A percentile compares a stretch with the other conserved stretches of the same genome.
Conservation (phyloP, 2,888 invertebrate species). For the Drosophila testacea region DNA sequence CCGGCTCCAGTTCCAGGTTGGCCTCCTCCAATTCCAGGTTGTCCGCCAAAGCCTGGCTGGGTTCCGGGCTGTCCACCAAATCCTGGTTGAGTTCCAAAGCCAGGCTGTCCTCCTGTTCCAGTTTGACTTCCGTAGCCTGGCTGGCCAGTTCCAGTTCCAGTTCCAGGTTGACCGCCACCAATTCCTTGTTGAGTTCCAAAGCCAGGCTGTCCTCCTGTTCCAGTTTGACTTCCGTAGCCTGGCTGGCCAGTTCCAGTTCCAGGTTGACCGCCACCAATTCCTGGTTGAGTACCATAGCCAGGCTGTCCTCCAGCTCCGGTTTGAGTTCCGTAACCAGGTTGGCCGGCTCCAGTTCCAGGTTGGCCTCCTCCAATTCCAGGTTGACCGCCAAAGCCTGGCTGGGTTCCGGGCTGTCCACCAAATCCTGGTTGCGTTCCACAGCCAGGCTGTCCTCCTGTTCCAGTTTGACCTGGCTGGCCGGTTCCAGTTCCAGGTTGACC, state of each 20-base stretch:
- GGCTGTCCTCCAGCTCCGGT: not conserved
- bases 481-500: slow-evolving; percentile 25
- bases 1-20: slow-evolving; percentile 20
- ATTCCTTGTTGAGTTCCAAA: slow-evolving; percentile 6
- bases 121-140: slow-evolving; percentile 15
- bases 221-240: slow-evolving; percentile 22
- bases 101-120: slow-evolving; percentile 25
- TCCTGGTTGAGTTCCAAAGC: slow-evolving; percentile 16
- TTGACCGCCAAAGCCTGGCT: slow-evolving; percentile 34
- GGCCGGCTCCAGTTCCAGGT: slow-evolving; percentile 21
- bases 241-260: slow-evolving; percentile 14
- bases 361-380: slow-evolving; percentile 23
- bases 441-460: slow-evolving; percentile 26
- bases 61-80: slow-evolving; percentile 36
- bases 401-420: slow-evolving; percentile 17
- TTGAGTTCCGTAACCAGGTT: slow-evolving; percentile 22
- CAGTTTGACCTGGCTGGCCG: not conserved
- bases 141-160: slow-evolving; percentile 19
- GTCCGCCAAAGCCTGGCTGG: slow-evolving; percentile 12
- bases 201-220: slow-evolving; percentile 24
- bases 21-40: slow-evolving; percentile 10
- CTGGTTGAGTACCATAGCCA: slow-evolving; percentile 21
- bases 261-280: slow-evolving; percentile 4
- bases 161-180: slow-evolving; percentile 34
- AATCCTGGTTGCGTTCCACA: slow-evolving; percentile 11